Evolutionary conservation across 2,888 invertebrate genomes (phyloP), one percentile per base, ranked within the genome.

Genomic region (Sipunculus nudus): DNA sequence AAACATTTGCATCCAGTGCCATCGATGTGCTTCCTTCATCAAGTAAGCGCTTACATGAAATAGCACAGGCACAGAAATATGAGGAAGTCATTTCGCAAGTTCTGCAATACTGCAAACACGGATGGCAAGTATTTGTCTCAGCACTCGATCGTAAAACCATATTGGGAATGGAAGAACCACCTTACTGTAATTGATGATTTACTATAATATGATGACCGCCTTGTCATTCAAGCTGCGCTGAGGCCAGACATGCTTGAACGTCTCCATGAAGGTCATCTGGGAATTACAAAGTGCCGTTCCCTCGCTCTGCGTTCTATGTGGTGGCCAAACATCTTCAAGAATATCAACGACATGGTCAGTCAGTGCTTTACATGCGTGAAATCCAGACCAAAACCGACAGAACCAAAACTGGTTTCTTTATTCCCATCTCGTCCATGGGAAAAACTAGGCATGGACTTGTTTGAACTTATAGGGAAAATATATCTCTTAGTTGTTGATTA

Each of bases 221-320:
- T 48, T 26, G 48, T 48, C 16, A 4, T 48, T 29, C 48, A 25
- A 16, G 2, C 16, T 16, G 3, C 25, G 10, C 2, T 48, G n/a
- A 25, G 28, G 26, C 48, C 28, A 3, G 48, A 48, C n/a, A 21
- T 29, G 16, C 29, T 50, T n/a, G 28, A 26, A 19, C 32, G 38
- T 21, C 50, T 50, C 13, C 50, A 50, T 35, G 21, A 50, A 50
- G 38, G 50, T 2, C 39, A 38, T 28, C 31, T 50, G 16, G 48
- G 48, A 16, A 31, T 48, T 29, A 48, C 48, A 2, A 48, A 35
- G 23, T 48, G 48, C 29, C 26, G 48, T 16, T 16, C 28, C 16
- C 26, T 13, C 16, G 48, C 48, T 48, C 2, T 16, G n/a, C n/a
- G 13, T 31, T 2, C 2, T 48, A 29, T 48, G 21, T 48, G 48